phyloP scores from a whole-genome alignment of 2,113 vertebrate genomes.

The Apteryx mantelli region DNA sequence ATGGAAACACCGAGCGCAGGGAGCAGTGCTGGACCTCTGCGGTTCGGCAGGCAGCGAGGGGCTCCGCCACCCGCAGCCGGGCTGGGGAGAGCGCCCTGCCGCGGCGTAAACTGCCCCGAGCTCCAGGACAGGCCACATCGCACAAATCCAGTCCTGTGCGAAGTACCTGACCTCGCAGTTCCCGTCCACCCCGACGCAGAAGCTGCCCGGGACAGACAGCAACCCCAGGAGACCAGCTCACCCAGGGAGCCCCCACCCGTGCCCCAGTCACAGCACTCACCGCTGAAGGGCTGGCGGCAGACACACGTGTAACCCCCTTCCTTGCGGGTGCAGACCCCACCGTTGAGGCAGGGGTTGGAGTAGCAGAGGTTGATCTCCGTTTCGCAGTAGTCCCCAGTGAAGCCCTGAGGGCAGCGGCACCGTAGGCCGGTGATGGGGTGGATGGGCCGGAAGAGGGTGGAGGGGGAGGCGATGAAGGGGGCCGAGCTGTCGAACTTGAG shows the following conservation, averaged over 20 bases:
- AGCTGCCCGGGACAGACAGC: neutral
- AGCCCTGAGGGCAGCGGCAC: slow-evolving; percentile 95
- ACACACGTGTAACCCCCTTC: slow-evolving; percentile 96
- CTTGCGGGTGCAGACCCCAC: slow-evolving; percentile 88
- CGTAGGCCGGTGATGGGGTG: slow-evolving; percentile 94
- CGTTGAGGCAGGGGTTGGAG: slow-evolving; percentile 94
- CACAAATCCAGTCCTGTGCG: neutral
- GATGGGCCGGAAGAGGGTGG: slow-evolving; percentile 95
- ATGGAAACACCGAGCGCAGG: neutral
- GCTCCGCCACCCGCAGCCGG: fast-evolving
- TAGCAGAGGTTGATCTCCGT: slow-evolving; percentile 98
- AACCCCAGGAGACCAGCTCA: fast-evolving
- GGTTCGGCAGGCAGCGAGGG: neutral
- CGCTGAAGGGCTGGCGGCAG: slow-evolving; percentile 91
- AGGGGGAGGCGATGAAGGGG: slow-evolving; percentile 93
- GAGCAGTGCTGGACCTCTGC: neutral
- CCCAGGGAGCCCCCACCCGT: fast-evolving
- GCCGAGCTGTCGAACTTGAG: slow-evolving; percentile 97
- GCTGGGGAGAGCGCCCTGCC: neutral
- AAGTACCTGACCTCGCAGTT: neutral
- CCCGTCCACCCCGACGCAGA: neutral
- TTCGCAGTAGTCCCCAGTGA: slow-evolving; percentile 97
- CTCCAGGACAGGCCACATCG: too few relatives aligned
- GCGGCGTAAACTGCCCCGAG: neutral
- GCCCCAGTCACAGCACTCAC: slow-evolving; percentile 72